Base-by-base conservation (phyloP, 2,888 invertebrate genomes). In the Microplitis manilae region DNA sequence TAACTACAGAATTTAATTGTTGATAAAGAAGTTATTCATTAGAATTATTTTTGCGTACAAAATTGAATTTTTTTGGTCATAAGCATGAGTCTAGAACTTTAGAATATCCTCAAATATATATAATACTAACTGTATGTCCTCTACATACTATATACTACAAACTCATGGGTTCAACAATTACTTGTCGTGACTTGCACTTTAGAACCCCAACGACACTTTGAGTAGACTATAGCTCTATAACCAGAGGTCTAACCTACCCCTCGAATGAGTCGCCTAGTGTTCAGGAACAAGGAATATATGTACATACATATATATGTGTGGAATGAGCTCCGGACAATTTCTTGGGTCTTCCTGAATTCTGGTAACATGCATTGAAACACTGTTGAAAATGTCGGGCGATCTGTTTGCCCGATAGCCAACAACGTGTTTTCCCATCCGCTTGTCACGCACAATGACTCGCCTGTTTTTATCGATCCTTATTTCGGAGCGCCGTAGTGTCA, bases 181-280 rank as follows among this genome's bases (percentile, higher is more conserved):
- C 88, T 82, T 85, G 85, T 82, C 86, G 85, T 90, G 89, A 90
- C 89, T 89, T 87, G 90, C 90, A 85, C 81, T 85, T 80, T 83
- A 81, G 83, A 84, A 75, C 87, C 86, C 88, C 85, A 77, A 79
- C 73, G 80, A 77, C 77, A 79, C 77, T 41, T 62, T 60, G 60
- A 68, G 75, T 73, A 76, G 59, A 73, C 76, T 59, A 73, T 17
- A 72, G 17, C 30, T 30, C 30, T 30, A 30, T 4, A 30, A 30
- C 30, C 1, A 50, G 50, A 50, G 50, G 50, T 50, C 13, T 13
- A 13, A 50, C 8, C 50, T 13, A 13, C 8, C 50, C 50, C 50
- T 50, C 50, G 9, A 50, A 50, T 50, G 50, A 50, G 50, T 50
- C 50, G 50, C 50, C 50, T 30, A 13, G 50, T 50, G 50, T 50